Conservation (phyloP, 2,113 vertebrate species). For the Hylia prasina region DNA sequence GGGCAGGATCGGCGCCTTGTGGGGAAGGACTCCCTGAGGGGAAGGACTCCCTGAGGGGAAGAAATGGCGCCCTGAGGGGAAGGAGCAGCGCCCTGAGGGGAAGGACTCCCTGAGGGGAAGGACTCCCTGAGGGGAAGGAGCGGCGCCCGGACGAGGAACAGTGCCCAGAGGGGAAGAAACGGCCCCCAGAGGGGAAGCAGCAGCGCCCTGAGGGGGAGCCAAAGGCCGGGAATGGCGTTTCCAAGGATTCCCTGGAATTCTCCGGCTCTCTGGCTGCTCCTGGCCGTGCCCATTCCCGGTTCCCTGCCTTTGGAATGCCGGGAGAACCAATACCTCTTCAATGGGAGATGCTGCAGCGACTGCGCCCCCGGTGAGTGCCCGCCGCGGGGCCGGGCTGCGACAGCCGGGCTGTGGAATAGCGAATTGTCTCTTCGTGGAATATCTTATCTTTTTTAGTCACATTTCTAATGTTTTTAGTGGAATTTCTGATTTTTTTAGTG, state of each 20-base stretch:
- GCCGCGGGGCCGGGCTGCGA: neutral
- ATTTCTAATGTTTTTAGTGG: too few species aligned
- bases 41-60: too few species aligned
- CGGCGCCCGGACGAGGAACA: too few species aligned
- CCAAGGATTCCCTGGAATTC: neutral
- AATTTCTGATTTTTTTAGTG: too few species aligned
- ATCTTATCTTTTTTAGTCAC: neutral
- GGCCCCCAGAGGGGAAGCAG: neutral
- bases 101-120: too few species aligned
- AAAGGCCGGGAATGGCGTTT: neutral
- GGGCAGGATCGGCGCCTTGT: too few species aligned
- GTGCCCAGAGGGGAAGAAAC: too few species aligned
- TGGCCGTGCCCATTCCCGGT: fast-evolving
- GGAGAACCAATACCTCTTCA: neutral
- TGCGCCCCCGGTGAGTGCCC: neutral
- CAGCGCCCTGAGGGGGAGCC: neutral
- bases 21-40: too few species aligned
- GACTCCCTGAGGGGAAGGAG: too few species aligned
- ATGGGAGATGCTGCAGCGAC: neutral
- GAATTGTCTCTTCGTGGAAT: too few species aligned
- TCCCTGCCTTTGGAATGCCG: fast-evolving
- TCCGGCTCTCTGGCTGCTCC: neutral
- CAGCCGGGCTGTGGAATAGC: neutral
- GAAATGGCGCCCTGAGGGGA: too few species aligned
- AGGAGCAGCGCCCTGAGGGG: too few species aligned